Base-by-base conservation (phyloP, 2,888 invertebrate genomes). In the Chrysolina haemoptera region DNA sequence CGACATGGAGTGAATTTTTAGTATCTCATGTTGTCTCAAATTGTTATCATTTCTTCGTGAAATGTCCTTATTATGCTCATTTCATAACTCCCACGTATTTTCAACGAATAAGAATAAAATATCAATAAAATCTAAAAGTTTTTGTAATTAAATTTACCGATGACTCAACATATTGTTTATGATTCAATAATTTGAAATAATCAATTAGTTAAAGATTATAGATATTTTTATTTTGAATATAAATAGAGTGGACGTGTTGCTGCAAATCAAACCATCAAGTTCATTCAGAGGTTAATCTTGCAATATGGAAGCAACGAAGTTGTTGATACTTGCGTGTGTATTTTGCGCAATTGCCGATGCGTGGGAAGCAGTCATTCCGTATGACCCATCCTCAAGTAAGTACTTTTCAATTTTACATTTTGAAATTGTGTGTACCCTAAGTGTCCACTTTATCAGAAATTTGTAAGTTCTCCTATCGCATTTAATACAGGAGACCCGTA, bases 181-280 rank as follows among this genome's bases (percentile, higher is more conserved):
- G 53, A 53, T 18, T 53, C 20, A 53, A 53, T 53, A 53, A 20
- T 53, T n/a, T 53, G 20, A 53, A 53, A 20, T 53, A 20, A 10
- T 12, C 20, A 53, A 53, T 53, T 16, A 18, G 20, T 20, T 53
- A 2, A 5, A 43, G 8, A 12, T 12, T 43, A 43, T 53, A 10
- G 10, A 53, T 53, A 53, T 53, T 18, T 53, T 53, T 18, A 53
- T 18, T 53, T 20, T 11, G 11, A 20, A 53, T 53, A 53, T 20
- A 53, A 53, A 53, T 53, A 53, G 53, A 53, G 20, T 18, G 11
- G 11, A 12, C 10, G 12, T 1, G 20, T 16, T 53, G 14, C 1
- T 14, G 14, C 2, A 1, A 43, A 43, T 12, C 43, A 43, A 43
- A 14, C 5, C 43, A 14, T 14, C 43, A 43, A 43, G 43, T 12